Conservation (phyloP, 2,113 vertebrate species). For the Turdus rufiventris region DNA sequence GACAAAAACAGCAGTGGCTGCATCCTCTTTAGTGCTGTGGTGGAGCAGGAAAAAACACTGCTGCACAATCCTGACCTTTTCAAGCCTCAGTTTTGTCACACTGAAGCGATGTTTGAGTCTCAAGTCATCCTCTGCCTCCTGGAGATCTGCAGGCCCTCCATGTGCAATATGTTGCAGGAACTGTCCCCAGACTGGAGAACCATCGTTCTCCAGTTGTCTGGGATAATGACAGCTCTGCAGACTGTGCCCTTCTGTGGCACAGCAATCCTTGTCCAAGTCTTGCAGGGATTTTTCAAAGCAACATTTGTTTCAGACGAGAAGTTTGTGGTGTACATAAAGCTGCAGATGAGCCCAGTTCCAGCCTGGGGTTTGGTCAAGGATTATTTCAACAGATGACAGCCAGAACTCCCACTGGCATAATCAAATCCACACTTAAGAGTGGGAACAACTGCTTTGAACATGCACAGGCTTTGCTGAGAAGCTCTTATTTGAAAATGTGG, state of each 20-base stretch:
- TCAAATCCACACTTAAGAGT: neutral
- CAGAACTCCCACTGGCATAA: conserved; percentile 33
- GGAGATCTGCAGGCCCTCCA: neutral
- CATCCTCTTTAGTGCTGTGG: neutral
- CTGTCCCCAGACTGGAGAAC: neutral
- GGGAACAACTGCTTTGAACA: conserved; percentile 17
- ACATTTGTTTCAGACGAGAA: conserved; percentile 23
- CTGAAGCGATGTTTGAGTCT: neutral
- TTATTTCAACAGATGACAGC: conserved; percentile 36
- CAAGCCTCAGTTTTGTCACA: neutral
- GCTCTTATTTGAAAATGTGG: neutral
- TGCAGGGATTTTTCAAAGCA: conserved; percentile 25
- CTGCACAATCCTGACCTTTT: neutral
- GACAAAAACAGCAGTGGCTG: neutral
- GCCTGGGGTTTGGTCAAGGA: conserved; percentile 3
- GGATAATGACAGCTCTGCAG: neutral
- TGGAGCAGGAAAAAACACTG: neutral
- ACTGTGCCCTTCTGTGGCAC: neutral
- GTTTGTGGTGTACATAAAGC: neutral
- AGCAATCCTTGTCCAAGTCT: neutral
- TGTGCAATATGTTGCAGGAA: neutral
- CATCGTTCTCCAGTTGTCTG: neutral
- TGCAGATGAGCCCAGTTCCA: neutral
- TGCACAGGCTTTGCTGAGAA: neutral
- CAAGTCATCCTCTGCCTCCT: neutral